A percentile compares a stretch with the other conserved stretches of the same genome.
Conservation (phyloP, 2,888 invertebrate species). For the Margaritifera margaritifera region DNA sequence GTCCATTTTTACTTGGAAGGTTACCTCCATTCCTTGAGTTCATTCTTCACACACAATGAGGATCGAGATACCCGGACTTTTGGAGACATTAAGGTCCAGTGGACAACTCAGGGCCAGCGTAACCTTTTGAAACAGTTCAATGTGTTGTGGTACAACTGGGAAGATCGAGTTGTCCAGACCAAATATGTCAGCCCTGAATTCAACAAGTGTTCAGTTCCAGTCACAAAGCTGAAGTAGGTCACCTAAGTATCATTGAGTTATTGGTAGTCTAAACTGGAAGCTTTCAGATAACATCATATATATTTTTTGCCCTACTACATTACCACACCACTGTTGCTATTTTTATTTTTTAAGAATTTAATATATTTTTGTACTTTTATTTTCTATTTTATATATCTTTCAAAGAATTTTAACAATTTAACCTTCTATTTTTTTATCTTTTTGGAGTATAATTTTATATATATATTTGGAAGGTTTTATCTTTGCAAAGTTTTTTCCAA, state of each 20-base stretch:
- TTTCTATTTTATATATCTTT: no score
- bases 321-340: no score
- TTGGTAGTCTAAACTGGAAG: neutral
- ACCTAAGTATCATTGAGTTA: neutral
- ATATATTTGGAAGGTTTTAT: no score
- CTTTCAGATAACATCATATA: no score
- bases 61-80: conserved; percentile 56
- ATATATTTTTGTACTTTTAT: no score
- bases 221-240: conserved; percentile 64
- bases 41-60: conserved; percentile 52
- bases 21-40: conserved; percentile 51
- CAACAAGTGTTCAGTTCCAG: conserved; percentile 62
- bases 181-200: conserved; percentile 65
- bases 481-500: no score
- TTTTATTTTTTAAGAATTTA: no score
- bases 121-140: conserved; percentile 66
- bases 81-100: conserved; percentile 66
- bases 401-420: no score
- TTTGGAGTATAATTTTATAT: no score
- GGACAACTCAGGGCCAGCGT: conserved; percentile 62
- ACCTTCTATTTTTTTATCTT: no score
- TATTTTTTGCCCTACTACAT: no score
- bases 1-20: conserved; percentile 38
- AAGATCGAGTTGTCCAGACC: conserved; percentile 64
- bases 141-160: conserved; percentile 67